A percentile compares a stretch with the other conserved stretches of the same genome.
Conservation (phyloP, 2,888 invertebrate species). For the Myopa tessellatipennis region DNA sequence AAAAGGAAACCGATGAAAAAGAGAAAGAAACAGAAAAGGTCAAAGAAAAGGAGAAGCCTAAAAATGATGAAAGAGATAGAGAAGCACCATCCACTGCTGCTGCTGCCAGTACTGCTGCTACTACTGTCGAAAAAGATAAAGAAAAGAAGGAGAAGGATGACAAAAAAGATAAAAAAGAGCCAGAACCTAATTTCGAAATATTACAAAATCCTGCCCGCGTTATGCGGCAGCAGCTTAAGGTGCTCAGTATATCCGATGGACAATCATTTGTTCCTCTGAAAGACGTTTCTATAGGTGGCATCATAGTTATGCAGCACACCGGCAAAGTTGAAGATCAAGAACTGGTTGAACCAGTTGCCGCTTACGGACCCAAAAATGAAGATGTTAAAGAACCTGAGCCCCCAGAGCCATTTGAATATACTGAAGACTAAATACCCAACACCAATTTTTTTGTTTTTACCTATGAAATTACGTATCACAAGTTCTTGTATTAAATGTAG, state of each 20-base stretch:
- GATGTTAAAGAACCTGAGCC: slow-evolving; percentile 97
- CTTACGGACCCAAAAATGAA: slow-evolving; percentile 89
- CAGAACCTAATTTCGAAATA: slow-evolving; percentile 92
- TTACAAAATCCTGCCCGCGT: slow-evolving; percentile 94
- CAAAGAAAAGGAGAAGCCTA: slow-evolving; percentile 50
- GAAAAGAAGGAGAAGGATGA: slow-evolving; percentile 66
- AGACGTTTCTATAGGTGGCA: slow-evolving; percentile 93
- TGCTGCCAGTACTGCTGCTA: slow-evolving; percentile 50
- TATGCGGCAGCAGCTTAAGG: slow-evolving; percentile 89
- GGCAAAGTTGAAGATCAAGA: slow-evolving; percentile 83
- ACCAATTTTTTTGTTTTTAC: no score
- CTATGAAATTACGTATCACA: no score
- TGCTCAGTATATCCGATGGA: slow-evolving; percentile 82
- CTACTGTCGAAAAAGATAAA: slow-evolving; percentile 50
- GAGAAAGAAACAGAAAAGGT: slow-evolving; percentile 59
- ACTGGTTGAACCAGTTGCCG: slow-evolving; percentile 92
- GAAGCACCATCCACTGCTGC: slow-evolving; percentile 67
- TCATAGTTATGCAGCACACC: slow-evolving; percentile 91
- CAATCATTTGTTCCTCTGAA: slow-evolving; percentile 88
- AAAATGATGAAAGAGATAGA: slow-evolving; percentile 58
- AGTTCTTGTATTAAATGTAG: no score
- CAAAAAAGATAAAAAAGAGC: slow-evolving; percentile 77
- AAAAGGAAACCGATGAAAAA: slow-evolving; percentile 49
- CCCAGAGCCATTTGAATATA: slow-evolving; percentile 97
- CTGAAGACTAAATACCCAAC: slow-evolving; percentile 74